These are phyloP conservation scores for Cephus pygmeus DNA, from an alignment of 2,888 invertebrate species.

Conservation along the genomic window DNA sequence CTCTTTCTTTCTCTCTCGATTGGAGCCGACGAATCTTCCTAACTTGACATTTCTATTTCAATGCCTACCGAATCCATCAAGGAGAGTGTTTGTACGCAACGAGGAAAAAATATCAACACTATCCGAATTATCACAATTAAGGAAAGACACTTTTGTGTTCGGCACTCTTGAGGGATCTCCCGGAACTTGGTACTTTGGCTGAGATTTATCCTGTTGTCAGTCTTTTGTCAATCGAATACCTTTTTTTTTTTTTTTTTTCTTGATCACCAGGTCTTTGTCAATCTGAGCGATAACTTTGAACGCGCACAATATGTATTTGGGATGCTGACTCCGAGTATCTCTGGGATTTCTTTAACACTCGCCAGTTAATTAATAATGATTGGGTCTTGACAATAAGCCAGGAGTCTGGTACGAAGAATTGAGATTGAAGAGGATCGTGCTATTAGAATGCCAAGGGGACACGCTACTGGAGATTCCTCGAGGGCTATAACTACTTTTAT, in stretches of 20 bases:
- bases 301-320: not conserved
- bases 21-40: constrained; percentile 21
- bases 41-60: constrained; percentile 57
- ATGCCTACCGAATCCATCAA: constrained; percentile 52
- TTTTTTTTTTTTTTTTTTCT: not conserved
- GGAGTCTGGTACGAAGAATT: not conserved
- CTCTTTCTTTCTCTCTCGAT: not conserved
- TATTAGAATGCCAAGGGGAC: not conserved
- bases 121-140: constrained; percentile 43
- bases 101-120: constrained; percentile 61
- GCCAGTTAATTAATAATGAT: not conserved
- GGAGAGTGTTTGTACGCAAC: constrained; percentile 60
- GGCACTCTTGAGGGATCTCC: not conserved
- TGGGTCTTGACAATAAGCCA: not conserved
- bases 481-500: not conserved
- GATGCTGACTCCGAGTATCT: not conserved
- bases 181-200: not conserved
- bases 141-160: not conserved
- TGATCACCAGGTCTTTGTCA: not conserved
- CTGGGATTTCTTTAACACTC: too few species aligned
- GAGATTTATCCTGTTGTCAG: not conserved
- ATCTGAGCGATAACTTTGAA: not conserved
- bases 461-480: not conserved
- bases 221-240: not conserved
- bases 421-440: not conserved